Conservation (phyloP, 2,797 vertebrate species). For the Eupleurogrammus muticus region DNA sequence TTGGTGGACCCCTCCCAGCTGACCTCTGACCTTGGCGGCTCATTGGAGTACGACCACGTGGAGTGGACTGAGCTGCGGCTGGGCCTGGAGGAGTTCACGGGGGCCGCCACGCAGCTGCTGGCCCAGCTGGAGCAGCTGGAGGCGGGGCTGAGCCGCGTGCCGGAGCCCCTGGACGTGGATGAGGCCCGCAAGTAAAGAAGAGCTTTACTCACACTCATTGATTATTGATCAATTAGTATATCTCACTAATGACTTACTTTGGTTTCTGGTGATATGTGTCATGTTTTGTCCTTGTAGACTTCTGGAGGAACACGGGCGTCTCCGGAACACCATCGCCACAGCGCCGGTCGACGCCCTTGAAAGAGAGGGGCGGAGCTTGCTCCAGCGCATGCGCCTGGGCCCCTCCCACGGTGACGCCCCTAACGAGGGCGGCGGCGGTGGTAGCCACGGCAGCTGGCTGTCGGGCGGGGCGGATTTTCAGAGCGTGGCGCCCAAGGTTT, state of each 20-base stretch:
- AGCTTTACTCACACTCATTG: background rate
- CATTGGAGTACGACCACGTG: constrained; percentile 97
- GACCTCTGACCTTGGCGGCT: constrained; percentile 95
- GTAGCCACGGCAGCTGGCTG: constrained; percentile 91
- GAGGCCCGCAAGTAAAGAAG: constrained; percentile 87
- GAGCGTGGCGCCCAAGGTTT: constrained; percentile 94
- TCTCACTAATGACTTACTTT: background rate
- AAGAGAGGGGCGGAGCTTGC: constrained; percentile 92
- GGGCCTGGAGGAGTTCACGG: constrained; percentile 96
- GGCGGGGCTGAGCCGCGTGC: constrained; percentile 90
- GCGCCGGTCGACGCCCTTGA: constrained; percentile 95
- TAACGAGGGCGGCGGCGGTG: constrained; percentile 80
- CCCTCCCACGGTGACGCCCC: constrained; percentile 65
- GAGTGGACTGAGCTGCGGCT: constrained; percentile 97
- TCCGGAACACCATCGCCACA: constrained; percentile 94
- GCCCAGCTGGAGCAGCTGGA: constrained; percentile 95
- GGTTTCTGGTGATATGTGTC: background rate
- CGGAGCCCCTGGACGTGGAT: constrained; percentile 93
- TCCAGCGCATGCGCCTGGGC: constrained; percentile 93
- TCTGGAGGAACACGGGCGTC: constrained; percentile 93
- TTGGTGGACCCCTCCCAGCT: constrained; percentile 97
- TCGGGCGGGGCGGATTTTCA: constrained; percentile 97
- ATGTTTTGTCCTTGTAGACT: constrained; percentile 73
- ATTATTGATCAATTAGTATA: background rate
- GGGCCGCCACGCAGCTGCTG: constrained; percentile 92